Evolutionary conservation across 2,888 invertebrate species (phyloP).

Genomic region (Didymodactylos carnosus): DNA sequence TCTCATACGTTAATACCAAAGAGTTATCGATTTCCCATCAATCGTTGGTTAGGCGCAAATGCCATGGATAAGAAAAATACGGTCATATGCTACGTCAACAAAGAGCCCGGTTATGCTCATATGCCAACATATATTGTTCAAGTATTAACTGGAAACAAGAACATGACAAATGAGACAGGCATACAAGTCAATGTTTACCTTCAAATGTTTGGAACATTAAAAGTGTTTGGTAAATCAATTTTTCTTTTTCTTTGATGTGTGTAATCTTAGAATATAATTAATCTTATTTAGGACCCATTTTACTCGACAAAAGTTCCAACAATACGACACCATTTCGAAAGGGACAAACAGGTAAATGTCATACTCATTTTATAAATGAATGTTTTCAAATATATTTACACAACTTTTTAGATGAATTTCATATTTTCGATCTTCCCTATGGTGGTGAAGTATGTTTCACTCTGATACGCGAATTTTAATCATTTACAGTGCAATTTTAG

Average conservation of each 20-base stretch:
- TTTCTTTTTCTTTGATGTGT: too few relatives aligned
- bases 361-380: too few relatives aligned
- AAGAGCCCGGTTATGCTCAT: background rate
- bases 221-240: too few relatives aligned
- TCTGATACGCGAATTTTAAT: too few relatives aligned
- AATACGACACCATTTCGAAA: background rate
- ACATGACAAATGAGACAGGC: background rate
- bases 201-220: background rate
- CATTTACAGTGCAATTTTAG: too few relatives aligned
- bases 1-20: background rate
- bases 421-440: background rate
- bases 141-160: background rate
- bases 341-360: too few relatives aligned
- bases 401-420: background rate
- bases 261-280: too few relatives aligned
- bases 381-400: too few relatives aligned
- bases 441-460: too few relatives aligned
- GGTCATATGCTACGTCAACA: background rate
- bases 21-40: background rate
- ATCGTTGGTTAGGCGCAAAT: background rate
- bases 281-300: background rate
- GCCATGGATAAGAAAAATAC: background rate
- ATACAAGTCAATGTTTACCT: background rate
- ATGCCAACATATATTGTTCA: background rate
- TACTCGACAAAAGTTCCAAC: background rate